Percentiles rank a stretch among this genome's conserved stretches.
Evolutionary conservation across 2,888 invertebrate genomes (phyloP).

Genomic region (Keiferia lycopersicella): DNA sequence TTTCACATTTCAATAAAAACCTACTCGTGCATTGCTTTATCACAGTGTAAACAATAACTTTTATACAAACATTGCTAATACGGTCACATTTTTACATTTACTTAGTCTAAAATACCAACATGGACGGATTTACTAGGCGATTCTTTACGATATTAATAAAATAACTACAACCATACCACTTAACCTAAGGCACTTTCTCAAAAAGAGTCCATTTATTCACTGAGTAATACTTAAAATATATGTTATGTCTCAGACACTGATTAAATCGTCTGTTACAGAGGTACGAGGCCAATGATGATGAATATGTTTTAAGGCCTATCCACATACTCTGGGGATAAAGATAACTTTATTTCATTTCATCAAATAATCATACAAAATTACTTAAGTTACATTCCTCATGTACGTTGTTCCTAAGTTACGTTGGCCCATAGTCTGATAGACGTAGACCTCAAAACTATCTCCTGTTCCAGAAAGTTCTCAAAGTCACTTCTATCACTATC

Average conservation of each 20-base stretch:
- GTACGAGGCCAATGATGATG: too few species aligned
- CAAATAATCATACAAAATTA: too few species aligned
- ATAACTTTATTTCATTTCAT: too few species aligned
- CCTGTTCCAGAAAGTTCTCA: too few species aligned
- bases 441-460: too few species aligned
- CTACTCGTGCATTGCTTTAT: slow-evolving; percentile 58
- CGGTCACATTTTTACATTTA: neutral
- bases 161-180: neutral
- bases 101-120: neutral
- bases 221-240: neutral
- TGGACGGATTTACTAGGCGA: neutral
- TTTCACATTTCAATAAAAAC: neutral
- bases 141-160: neutral
- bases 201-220: neutral
- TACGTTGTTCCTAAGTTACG: too few species aligned
- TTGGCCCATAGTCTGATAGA: too few species aligned
- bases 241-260: too few species aligned
- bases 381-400: neutral
- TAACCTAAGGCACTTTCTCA: neutral
- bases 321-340: too few species aligned
- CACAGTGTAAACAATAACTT: slow-evolving; percentile 50
- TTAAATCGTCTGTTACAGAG: too few species aligned
- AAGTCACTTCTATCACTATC: neutral
- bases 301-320: too few species aligned
- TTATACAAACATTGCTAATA: neutral